Conservation (phyloP, 2,888 invertebrate species). For the Drosophila gaucha region DNA sequence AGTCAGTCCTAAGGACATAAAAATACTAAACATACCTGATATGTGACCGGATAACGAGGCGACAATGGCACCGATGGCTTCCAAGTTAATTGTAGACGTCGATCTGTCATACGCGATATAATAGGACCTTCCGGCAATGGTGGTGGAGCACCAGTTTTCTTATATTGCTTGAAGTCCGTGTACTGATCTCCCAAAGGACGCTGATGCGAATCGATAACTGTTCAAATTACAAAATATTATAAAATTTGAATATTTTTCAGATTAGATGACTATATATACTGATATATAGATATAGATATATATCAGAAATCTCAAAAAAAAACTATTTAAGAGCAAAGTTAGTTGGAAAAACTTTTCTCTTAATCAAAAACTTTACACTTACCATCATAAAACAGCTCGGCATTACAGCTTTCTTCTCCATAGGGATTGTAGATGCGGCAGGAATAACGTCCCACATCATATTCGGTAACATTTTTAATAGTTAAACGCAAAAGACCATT, state of each 20-base stretch:
- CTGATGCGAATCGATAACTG: conserved; percentile 89
- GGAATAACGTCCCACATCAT: conserved; percentile 94
- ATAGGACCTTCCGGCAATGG: conserved; percentile 96
- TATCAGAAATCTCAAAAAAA: too few relatives aligned
- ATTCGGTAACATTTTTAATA: conserved; percentile 90
- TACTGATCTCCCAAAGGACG: conserved; percentile 91
- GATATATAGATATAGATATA: too few relatives aligned
- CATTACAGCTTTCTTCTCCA: conserved; percentile 92
- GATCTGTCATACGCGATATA: conserved; percentile 96
- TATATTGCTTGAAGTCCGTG: conserved; percentile 92
- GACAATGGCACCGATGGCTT: conserved; percentile 95
- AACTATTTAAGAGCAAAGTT: too few relatives aligned
- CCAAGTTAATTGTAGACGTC: conserved; percentile 96
- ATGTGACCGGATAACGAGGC: conserved; percentile 95
- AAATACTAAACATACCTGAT: conserved; percentile 87
- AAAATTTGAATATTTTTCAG: too few relatives aligned
- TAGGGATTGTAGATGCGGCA: conserved; percentile 93
- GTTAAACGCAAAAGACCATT: conserved; percentile 91
- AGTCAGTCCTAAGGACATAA: background rate
- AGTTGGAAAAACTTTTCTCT: too few relatives aligned
- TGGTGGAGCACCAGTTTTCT: conserved; percentile 92
- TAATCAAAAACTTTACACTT: too few relatives aligned
- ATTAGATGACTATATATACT: too few relatives aligned
- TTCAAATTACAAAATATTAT: conserved; percentile 78
- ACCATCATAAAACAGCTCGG: conserved; percentile 93